These are phyloP conservation scores for Dissostichus mawsoni DNA, from an alignment of 2,113 vertebrate species.

Conservation along the genomic window DNA sequence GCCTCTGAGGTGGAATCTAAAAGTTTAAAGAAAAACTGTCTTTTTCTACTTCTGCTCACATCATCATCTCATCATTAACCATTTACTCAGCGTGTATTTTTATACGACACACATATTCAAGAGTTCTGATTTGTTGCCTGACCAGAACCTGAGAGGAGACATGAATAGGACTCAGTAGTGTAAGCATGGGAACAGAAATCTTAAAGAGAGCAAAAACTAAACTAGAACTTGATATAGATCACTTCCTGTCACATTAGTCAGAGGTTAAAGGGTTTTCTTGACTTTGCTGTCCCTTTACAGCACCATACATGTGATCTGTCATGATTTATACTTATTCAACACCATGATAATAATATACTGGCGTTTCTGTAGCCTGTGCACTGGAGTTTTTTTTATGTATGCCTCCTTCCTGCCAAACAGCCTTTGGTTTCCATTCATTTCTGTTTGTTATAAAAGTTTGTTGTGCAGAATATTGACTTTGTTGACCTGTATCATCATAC, in stretches of 20 bases:
- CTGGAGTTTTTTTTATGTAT: neutral
- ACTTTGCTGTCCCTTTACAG: neutral
- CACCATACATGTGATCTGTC: neutral
- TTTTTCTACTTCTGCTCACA: neutral
- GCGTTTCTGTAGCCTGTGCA: neutral
- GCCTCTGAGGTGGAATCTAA: constrained; percentile 25
- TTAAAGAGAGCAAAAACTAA: neutral
- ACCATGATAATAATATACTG: neutral
- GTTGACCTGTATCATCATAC: neutral
- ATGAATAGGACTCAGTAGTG: neutral
- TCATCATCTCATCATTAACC: neutral
- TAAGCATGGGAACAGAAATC: neutral
- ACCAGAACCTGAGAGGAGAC: neutral
- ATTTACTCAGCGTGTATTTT: neutral
- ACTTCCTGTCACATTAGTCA: neutral
- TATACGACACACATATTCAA: fast-evolving
- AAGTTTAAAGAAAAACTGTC: neutral
- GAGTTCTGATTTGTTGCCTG: neutral
- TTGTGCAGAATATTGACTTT: neutral
- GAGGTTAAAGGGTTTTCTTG: neutral
- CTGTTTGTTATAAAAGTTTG: neutral
- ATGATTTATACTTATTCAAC: neutral
- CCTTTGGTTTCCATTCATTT: neutral
- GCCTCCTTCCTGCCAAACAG: neutral
- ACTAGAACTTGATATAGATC: neutral